Base-by-base conservation (phyloP, 2,888 invertebrate genomes). In the Hoplodrina blanda region DNA sequence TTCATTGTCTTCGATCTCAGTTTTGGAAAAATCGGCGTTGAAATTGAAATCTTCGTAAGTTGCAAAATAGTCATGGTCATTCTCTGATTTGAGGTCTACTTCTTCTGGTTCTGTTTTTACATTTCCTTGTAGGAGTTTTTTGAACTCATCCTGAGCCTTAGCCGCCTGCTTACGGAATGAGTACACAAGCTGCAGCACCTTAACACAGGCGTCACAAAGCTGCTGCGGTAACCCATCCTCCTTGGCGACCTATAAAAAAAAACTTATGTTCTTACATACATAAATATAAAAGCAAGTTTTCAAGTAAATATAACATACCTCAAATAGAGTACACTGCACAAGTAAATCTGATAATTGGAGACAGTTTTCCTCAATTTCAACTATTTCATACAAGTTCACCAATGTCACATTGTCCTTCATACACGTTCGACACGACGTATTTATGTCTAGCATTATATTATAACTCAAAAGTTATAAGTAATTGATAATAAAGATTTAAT, bases 221-320 rank as follows among this genome's bases (percentile, higher is more conserved):
- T 94, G 94, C 84, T 97, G 96, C 0, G 97, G 97, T 66, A 97
- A 87, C 52, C 96, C 96, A 91, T 97, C 97, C 53, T 95, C 95
- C 80, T 88, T 86, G 17, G 86, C 82, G 2, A 94, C 88, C 96
- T 96, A 85, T 30, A 86, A 90, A 46, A 61, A 62, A 74, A 64
- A 62, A 69, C 3, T 33, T 19, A 44, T 41, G n/a, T 33, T 62
- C 1, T 4, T 63, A 44, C 10, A 20, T 55, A 25, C 4, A 55
- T 17, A 0, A 46, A 13, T 19, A n/a, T n/a, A 59, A 25, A 7
- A 37, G 25, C 25, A 25, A 6, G 0, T 17, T 46, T 7, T 44
- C 7, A 30, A 30, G 10, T 57, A 52, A 37, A 54, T 41, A 25
- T 49, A 46, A 60, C 73, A 17, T 84, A 95, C 95, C 91, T 92